phyloP scores from a whole-genome alignment of 2,888 invertebrate species.

The Stratiomys singularior region DNA sequence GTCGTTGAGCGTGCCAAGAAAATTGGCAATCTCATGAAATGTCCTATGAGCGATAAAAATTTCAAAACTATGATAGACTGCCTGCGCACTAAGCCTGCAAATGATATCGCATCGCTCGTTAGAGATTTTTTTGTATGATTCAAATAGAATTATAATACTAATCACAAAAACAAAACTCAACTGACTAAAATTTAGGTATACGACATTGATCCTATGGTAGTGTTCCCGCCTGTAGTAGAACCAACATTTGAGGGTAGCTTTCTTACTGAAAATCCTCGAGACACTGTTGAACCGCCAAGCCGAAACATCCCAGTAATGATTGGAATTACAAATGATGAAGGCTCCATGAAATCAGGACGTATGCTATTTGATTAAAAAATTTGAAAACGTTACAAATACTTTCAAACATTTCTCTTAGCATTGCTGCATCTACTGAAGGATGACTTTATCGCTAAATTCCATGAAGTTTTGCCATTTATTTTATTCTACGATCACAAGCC shows the following conservation, averaged over 20 bases:
- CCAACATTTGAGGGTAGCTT: background rate
- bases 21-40: background rate
- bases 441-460: background rate
- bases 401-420: too few species aligned
- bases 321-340: constrained; percentile 16
- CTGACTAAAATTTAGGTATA: background rate
- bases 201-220: constrained; percentile 9
- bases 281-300: background rate
- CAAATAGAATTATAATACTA: background rate
- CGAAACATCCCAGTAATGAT: constrained; percentile 8
- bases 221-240: constrained; percentile 7
- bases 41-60: background rate
- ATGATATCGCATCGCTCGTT: background rate
- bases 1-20: background rate
- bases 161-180: background rate
- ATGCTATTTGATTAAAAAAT: too few species aligned
- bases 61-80: constrained; percentile 51
- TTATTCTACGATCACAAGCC: background rate
- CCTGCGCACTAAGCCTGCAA: background rate
- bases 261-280: background rate
- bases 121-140: constrained; percentile 10
- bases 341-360: constrained; percentile 32
- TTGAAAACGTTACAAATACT: too few species aligned
- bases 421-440: constrained; percentile 10
- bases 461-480: background rate